These are phyloP conservation scores for Melitaea cinxia DNA, from an alignment of 1,140 invertebrate species.

Conservation along the genomic window DNA sequence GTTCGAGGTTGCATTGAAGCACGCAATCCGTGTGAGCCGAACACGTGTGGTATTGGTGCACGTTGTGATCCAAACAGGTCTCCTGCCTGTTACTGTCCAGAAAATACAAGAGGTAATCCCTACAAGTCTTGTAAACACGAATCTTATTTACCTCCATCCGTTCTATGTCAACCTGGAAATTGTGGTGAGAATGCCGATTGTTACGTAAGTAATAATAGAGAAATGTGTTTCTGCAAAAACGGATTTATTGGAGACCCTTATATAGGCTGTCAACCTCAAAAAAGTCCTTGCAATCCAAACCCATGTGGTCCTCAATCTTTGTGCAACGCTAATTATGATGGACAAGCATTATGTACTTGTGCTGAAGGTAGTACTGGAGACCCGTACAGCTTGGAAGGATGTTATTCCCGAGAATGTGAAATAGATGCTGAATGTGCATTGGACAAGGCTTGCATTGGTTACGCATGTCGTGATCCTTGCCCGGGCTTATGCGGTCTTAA, in stretches of 20 bases:
- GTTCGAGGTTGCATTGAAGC: conserved; percentile 91
- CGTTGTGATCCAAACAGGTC: conserved; percentile 89
- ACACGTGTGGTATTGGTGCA: conserved; percentile 90
- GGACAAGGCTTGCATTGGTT: conserved; percentile 89
- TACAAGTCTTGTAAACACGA: conserved; percentile 86
- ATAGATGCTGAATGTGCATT: conserved; percentile 88
- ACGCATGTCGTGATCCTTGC: conserved; percentile 90
- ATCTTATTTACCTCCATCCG: conserved; percentile 79
- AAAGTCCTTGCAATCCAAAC: conserved; percentile 87
- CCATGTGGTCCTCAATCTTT: conserved; percentile 90
- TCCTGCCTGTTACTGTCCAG: conserved; percentile 91
- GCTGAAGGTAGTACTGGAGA: conserved; percentile 89
- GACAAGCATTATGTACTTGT: conserved; percentile 88
- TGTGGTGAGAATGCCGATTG: conserved; percentile 92
- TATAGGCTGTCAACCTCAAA: conserved; percentile 85
- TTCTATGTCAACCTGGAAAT: conserved; percentile 88
- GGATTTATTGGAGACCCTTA: conserved; percentile 91
- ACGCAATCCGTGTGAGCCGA: conserved; percentile 90
- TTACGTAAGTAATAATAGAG: conserved; percentile 88
- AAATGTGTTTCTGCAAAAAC: conserved; percentile 90
- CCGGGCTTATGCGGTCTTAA: conserved; percentile 90
- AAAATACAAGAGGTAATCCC: conserved; percentile 89
- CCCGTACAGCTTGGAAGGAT: conserved; percentile 86
- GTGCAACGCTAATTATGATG: conserved; percentile 85
- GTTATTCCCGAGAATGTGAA: conserved; percentile 89